phyloP scores from a whole-genome alignment of 2,113 vertebrate genomes.

The Gymnogyps californianus region DNA sequence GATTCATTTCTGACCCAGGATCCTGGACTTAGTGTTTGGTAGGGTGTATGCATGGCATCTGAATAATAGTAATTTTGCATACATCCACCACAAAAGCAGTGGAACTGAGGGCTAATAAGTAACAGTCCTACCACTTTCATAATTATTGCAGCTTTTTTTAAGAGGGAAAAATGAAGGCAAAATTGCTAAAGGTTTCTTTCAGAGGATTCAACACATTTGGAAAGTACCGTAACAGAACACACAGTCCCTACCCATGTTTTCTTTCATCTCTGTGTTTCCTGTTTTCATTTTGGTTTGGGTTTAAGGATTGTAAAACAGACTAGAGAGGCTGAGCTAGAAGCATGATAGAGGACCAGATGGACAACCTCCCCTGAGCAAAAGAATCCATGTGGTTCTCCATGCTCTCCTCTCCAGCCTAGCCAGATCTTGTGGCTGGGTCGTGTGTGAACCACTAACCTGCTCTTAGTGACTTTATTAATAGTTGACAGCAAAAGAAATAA shows the following conservation, averaged over 20 bases:
- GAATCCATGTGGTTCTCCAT: background rate
- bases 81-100: background rate
- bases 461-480: background rate
- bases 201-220: background rate
- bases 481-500: background rate
- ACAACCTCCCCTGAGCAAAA: background rate
- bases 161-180: background rate
- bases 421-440: background rate
- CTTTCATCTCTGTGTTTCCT: background rate
- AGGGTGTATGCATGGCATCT: rapidly evolving
- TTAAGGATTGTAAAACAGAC: background rate
- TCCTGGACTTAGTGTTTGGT: background rate
- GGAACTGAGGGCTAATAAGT: background rate
- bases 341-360: background rate
- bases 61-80: background rate
- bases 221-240: background rate
- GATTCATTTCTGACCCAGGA: background rate
- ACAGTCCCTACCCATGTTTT: background rate
- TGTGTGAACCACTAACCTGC: background rate
- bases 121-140: background rate
- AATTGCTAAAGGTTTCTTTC: background rate
- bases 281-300: background rate
- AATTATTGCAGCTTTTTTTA: background rate
- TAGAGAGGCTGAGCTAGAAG: background rate
- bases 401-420: background rate